phyloP scores from a whole-genome alignment of 2,113 vertebrate species.

The Psammodynastes pulverulentus region DNA sequence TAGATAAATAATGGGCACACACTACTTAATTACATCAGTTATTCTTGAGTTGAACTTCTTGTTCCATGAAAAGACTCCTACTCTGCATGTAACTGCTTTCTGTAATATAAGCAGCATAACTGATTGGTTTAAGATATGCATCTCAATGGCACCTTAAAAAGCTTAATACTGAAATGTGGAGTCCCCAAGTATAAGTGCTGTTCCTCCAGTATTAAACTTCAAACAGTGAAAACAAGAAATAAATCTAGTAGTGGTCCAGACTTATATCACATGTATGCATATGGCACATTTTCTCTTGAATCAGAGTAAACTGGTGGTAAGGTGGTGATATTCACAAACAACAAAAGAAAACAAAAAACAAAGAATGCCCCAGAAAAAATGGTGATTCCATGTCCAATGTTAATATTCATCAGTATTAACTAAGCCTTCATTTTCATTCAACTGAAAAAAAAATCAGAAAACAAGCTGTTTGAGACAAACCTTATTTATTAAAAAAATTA shows the following conservation, averaged over 20 bases:
- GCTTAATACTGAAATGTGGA: neutral
- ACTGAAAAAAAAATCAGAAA: slow-evolving; percentile 32
- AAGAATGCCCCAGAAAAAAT: neutral
- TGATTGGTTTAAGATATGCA: neutral
- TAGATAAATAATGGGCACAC: neutral
- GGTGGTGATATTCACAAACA: neutral
- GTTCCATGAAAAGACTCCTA: neutral
- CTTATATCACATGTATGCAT: neutral
- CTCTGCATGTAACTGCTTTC: neutral
- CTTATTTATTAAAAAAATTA: slow-evolving; percentile 72
- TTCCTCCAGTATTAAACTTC: neutral
- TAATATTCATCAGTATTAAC: neutral
- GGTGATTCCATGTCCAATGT: neutral
- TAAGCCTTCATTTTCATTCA: neutral
- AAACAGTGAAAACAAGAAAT: neutral
- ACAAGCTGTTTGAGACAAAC: slow-evolving; percentile 57
- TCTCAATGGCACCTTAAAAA: neutral
- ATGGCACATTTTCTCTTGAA: neutral
- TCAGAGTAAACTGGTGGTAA: slow-evolving; percentile 19
- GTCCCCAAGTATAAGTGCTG: neutral
- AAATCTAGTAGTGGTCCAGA: neutral
- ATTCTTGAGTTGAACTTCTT: neutral
- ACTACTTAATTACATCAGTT: neutral
- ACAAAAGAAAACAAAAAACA: neutral
- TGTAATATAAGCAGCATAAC: neutral